Evolutionary conservation across 2,797 vertebrate genomes (phyloP).

Genomic region (Salmo trutta): DNA sequence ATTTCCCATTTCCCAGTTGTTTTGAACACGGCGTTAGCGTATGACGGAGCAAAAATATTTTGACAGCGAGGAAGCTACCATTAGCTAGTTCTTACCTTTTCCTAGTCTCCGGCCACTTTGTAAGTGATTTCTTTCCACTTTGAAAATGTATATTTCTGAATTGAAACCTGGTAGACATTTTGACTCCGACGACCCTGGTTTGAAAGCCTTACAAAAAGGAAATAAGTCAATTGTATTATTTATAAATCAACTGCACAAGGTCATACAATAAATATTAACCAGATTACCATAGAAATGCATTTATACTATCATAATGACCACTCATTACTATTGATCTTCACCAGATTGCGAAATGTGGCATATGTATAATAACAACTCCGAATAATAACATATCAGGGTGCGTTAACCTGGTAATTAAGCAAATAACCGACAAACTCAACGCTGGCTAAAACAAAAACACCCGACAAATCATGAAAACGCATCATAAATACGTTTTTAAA

Average conservation of each 20-base stretch:
- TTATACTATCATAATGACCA: background rate
- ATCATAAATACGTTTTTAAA: too few relatives aligned
- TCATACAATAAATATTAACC: background rate
- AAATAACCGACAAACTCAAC: background rate
- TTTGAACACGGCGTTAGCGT: background rate
- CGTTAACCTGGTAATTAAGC: background rate
- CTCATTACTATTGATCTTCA: background rate
- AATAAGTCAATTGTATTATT: background rate
- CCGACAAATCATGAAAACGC: too few relatives aligned
- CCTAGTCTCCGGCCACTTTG: slow-evolving; percentile 48
- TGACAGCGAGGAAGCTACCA: background rate
- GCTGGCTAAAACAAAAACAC: background rate
- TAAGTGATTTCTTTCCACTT: slow-evolving; percentile 52
- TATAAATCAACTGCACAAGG: background rate
- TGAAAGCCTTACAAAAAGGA: slow-evolving; percentile 45
- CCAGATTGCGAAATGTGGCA: background rate
- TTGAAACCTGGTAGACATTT: slow-evolving; percentile 68
- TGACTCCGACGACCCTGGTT: slow-evolving; percentile 18
- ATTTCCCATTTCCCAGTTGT: too few relatives aligned
- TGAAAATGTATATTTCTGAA: slow-evolving; percentile 55
- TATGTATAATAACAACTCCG: background rate
- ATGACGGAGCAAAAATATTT: background rate
- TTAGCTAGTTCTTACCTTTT: slow-evolving; percentile 62
- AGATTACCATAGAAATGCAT: background rate
- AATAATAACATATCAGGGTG: background rate